Evolutionary conservation across 2,888 invertebrate genomes (phyloP).

Genomic region (Caenorhabditis wallacei): DNA sequence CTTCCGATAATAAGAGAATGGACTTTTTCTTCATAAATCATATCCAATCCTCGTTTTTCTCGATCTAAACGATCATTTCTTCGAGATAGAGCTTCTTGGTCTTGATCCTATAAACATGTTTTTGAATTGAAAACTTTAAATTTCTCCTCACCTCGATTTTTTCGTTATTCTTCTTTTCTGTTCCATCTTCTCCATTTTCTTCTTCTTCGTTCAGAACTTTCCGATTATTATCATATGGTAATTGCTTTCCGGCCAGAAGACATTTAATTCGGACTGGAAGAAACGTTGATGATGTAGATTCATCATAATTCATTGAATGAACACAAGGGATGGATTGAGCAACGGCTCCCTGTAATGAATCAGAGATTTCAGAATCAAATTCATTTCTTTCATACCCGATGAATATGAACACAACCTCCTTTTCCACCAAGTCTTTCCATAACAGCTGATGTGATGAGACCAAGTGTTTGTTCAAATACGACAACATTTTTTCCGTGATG

Average conservation of each 20-base stretch:
- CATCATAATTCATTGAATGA: slow-evolving; percentile 73
- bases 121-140: neutral
- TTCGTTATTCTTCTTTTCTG: neutral
- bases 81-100: slow-evolving; percentile 48
- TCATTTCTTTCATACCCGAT: slow-evolving; percentile 42
- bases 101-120: slow-evolving; percentile 46
- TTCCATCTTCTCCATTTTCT: slow-evolving; percentile 14
- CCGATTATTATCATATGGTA: slow-evolving; percentile 54
- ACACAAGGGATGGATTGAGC: slow-evolving; percentile 75
- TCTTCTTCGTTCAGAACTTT: slow-evolving; percentile 32
- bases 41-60: slow-evolving; percentile 66
- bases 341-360: slow-evolving; percentile 67
- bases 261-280: slow-evolving; percentile 67
- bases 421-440: slow-evolving; percentile 89
- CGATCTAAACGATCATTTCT: slow-evolving; percentile 68
- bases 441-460: slow-evolving; percentile 84
- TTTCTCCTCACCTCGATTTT: neutral
- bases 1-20: slow-evolving; percentile 67
- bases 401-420: slow-evolving; percentile 84
- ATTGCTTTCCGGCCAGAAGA: slow-evolving; percentile 40
- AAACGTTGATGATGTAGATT: slow-evolving; percentile 59
- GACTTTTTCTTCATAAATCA: slow-evolving; percentile 59
- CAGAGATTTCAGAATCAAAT: neutral
- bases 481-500: slow-evolving; percentile 86
- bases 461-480: slow-evolving; percentile 71